Evolutionary conservation across 1,140 invertebrate species (phyloP).

Genomic region (Drosophila tani): DNA sequence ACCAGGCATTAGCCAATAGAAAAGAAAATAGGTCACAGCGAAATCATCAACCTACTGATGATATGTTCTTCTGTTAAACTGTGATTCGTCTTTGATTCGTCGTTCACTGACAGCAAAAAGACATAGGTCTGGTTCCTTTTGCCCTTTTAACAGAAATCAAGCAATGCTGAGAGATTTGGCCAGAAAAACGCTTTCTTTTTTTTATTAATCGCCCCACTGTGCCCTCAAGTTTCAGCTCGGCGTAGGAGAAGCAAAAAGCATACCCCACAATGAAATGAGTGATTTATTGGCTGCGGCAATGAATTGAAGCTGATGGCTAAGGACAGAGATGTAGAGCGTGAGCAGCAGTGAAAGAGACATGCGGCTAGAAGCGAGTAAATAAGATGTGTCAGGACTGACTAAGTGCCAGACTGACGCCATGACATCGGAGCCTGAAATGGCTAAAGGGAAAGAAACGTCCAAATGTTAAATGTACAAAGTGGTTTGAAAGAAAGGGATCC

Average conservation of each 20-base stretch:
- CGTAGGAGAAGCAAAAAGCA: constrained; percentile 54
- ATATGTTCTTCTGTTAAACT: too few species aligned
- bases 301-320: constrained; percentile 75
- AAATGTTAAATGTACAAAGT: constrained; percentile 75
- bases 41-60: too few species aligned
- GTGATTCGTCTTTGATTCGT: too few species aligned
- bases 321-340: constrained; percentile 28
- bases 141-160: too few species aligned
- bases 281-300: constrained; percentile 72
- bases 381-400: constrained; percentile 66
- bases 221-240: constrained; percentile 32
- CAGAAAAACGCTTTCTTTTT: neutral
- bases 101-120: too few species aligned
- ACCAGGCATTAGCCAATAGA: too few species aligned
- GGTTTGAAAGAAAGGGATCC: constrained; percentile 28
- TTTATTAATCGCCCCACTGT: constrained; percentile 30
- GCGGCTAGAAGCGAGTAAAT: constrained; percentile 41
- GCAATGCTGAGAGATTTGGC: neutral
- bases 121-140: too few species aligned
- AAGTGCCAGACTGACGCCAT: constrained; percentile 52
- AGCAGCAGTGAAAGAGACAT: constrained; percentile 9
- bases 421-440: constrained; percentile 8
- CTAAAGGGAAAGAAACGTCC: constrained; percentile 21
- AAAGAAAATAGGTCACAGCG: too few species aligned
- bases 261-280: constrained; percentile 64